phyloP scores from a whole-genome alignment of 2,888 invertebrate species.

The Cylindroiulus punctatus region DNA sequence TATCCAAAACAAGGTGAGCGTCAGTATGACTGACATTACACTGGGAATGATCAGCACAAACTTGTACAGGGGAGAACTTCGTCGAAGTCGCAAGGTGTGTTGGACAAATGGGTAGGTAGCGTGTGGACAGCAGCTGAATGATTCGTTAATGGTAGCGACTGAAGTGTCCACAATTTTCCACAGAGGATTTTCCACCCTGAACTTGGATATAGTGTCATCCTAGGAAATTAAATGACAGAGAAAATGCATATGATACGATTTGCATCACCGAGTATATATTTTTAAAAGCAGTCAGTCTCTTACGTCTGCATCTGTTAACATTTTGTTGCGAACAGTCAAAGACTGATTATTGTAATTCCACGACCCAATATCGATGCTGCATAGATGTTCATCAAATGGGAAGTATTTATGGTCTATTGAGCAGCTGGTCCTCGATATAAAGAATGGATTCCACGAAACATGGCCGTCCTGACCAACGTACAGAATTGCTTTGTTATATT shows the following conservation, averaged over 20 bases:
- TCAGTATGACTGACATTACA: conserved; percentile 25
- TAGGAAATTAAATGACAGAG: background rate
- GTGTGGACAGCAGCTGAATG: conserved; percentile 42
- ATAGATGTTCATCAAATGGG: conserved; percentile 54
- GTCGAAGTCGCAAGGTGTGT: background rate
- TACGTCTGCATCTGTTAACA: background rate
- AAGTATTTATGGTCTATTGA: conserved; percentile 52
- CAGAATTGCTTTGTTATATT: background rate
- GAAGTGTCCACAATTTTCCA: conserved; percentile 26
- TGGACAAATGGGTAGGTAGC: conserved; percentile 2
- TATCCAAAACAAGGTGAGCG: conserved; percentile 48
- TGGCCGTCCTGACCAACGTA: background rate
- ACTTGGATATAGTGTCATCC: background rate
- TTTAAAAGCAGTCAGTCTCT: no score
- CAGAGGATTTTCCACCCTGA: conserved; percentile 29
- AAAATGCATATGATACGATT: no score
- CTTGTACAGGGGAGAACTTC: conserved; percentile 48
- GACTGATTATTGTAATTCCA: conserved; percentile 21
- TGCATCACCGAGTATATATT: no score
- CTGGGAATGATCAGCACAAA: conserved; percentile 39
- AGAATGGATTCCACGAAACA: conserved; percentile 33
- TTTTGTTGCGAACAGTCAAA: background rate
- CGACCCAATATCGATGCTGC: conserved; percentile 48
- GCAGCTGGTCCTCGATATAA: conserved; percentile 3
- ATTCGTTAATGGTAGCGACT: background rate